A percentile compares a stretch with the other conserved stretches of the same genome.
Conservation (phyloP, 2,888 invertebrate species). For the Cylloceria caligata region DNA sequence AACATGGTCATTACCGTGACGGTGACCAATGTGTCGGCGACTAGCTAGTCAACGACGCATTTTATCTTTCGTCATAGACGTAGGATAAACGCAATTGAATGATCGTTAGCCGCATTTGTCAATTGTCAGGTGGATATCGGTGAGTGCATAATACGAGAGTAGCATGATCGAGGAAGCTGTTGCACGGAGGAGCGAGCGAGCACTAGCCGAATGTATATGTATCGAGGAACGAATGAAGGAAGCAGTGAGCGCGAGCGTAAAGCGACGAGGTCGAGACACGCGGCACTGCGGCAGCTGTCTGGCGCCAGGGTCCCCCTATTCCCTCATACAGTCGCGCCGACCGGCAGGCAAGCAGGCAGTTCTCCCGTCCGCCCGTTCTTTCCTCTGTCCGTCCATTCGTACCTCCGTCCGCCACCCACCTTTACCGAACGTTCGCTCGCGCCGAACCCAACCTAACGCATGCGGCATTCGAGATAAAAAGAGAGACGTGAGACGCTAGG, state of each 20-base stretch:
- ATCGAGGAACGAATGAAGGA: constrained; percentile 44
- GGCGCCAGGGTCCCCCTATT: constrained; percentile 80
- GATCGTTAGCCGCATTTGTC: constrained; percentile 40
- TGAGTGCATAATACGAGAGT: constrained; percentile 36
- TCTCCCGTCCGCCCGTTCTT: constrained; percentile 21
- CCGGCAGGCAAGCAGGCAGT: constrained; percentile 47
- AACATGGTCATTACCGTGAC: constrained; percentile 1
- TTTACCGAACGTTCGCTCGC: constrained; percentile 18
- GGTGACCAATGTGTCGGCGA: not conserved
- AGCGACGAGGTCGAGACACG: constrained; percentile 81
- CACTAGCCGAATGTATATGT: constrained; percentile 13
- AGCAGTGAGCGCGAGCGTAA: constrained; percentile 68
- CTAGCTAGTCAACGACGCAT: not conserved
- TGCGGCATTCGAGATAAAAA: constrained; percentile 65
- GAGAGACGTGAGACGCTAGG: constrained; percentile 37
- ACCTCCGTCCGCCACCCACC: constrained; percentile 14
- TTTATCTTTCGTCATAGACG: not conserved
- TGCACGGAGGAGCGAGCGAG: constrained; percentile 18
- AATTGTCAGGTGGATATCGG: constrained; percentile 54
- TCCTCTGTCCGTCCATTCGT: constrained; percentile 23
- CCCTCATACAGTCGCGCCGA: constrained; percentile 78
- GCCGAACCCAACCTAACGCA: constrained; percentile 51
- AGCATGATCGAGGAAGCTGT: constrained; percentile 37
- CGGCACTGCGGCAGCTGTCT: constrained; percentile 80
- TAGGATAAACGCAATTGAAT: not conserved